phyloP scores from a whole-genome alignment of 2,113 vertebrate species.

The Aleadryas rufinucha region DNA sequence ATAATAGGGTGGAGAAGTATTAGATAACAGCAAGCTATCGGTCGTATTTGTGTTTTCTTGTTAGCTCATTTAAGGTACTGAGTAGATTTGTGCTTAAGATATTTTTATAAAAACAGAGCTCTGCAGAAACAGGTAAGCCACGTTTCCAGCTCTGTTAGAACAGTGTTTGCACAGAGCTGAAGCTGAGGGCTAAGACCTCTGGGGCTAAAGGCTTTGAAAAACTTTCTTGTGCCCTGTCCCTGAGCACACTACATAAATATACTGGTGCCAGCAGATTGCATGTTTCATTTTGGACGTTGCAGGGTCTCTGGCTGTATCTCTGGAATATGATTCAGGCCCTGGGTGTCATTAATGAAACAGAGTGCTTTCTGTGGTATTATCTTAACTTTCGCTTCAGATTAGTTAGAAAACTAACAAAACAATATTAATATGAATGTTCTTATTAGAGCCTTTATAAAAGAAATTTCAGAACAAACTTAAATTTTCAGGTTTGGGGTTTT shows the following conservation, averaged over 20 bases:
- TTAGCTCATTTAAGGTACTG: neutral
- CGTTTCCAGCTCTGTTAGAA: neutral
- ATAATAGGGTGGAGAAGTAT: constrained; percentile 20
- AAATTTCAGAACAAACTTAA: neutral
- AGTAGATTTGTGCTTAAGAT: constrained; percentile 3
- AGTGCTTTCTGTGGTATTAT: neutral
- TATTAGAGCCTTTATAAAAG: neutral
- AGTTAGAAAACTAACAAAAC: neutral
- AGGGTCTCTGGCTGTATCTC: neutral
- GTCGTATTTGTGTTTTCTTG: constrained; percentile 1
- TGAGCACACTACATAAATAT: neutral
- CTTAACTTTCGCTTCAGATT: neutral
- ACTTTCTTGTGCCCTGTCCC: neutral
- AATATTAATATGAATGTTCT: neutral
- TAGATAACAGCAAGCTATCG: neutral
- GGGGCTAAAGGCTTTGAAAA: neutral
- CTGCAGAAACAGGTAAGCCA: neutral
- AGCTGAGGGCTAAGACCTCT: neutral
- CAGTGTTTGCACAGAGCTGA: neutral
- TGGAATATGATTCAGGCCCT: neutral
- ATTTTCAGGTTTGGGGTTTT: neutral
- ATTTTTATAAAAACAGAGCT: neutral
- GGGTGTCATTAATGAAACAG: neutral
- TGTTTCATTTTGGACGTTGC: accelerated
- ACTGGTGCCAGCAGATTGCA: neutral